These are phyloP conservation scores for Geopemphigus sp. DNA, from an alignment of 1,140 invertebrate species.

Conservation along the genomic window DNA sequence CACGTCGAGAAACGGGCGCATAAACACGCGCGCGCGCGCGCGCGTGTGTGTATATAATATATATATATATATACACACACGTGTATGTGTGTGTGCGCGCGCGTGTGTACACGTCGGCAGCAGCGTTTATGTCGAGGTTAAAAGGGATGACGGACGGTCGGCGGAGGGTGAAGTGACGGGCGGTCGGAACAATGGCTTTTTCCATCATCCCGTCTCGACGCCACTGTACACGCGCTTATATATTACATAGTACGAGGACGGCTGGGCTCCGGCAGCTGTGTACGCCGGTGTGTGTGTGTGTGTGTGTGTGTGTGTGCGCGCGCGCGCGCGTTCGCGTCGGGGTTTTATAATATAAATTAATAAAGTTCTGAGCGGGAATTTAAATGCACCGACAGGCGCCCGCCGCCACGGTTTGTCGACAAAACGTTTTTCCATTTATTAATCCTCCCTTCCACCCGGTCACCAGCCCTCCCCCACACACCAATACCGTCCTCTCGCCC, in stretches of 20 bases:
- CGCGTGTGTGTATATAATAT: too few species aligned
- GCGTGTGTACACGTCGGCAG: neutral
- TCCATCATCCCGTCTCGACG: conserved; percentile 5
- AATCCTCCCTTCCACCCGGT: neutral
- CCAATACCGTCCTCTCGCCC: too few species aligned
- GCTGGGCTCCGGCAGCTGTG: neutral
- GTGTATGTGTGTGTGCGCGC: too few species aligned
- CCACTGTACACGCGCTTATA: neutral
- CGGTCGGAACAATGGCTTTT: conserved; percentile 44
- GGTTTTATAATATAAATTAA: conserved; percentile 50
- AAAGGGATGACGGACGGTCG: conserved; percentile 1
- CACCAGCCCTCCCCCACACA: too few species aligned
- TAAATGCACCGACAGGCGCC: conserved; percentile 49
- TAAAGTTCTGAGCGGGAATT: conserved; percentile 49
- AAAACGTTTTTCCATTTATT: conserved; percentile 50
- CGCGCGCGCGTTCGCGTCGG: neutral
- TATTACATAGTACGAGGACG: neutral
- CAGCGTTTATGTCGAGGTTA: conserved; percentile 11
- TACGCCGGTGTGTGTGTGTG: too few species aligned
- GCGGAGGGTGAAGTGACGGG: neutral
- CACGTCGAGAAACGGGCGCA: neutral
- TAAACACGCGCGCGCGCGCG: neutral
- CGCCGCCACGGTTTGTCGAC: conserved; percentile 42
- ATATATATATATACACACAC: neutral
- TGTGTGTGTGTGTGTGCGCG: conserved; percentile 3